Percentiles rank a stretch among this genome's conserved stretches.
phyloP scores from a whole-genome alignment of 2,888 invertebrate genomes.

The Linyphia triangularis region DNA sequence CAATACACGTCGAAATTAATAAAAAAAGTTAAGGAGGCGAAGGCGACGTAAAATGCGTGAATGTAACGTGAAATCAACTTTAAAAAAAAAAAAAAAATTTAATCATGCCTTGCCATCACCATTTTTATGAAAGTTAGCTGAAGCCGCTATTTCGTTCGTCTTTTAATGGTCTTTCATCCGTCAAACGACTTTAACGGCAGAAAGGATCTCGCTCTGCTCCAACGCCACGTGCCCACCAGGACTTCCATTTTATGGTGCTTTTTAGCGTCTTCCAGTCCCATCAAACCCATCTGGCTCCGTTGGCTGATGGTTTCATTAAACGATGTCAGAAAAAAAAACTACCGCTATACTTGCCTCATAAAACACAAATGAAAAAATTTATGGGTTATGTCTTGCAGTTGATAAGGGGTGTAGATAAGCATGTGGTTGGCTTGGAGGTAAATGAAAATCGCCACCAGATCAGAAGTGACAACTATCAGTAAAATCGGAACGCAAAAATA shows the following conservation, averaged over 20 bases:
- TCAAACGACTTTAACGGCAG: constrained; percentile 47
- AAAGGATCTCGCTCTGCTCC: constrained; percentile 34
- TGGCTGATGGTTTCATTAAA: constrained; percentile 66
- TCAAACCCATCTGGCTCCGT: constrained; percentile 62
- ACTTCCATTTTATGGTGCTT: constrained; percentile 50
- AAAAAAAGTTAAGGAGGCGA: no score
- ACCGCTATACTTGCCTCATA: constrained; percentile 51
- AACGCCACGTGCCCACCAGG: constrained; percentile 1
- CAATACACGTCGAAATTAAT: no score
- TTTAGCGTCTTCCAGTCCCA: constrained; percentile 50
- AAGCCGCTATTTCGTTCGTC: constrained; percentile 3
- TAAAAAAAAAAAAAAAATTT: neutral
- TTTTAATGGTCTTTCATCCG: constrained; percentile 68
- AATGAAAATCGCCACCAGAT: neutral
- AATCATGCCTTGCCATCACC: neutral
- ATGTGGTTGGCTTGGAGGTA: neutral
- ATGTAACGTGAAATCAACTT: constrained; percentile 1
- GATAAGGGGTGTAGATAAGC: constrained; percentile 7
- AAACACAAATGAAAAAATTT: constrained; percentile 58
- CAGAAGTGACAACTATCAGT: no score
- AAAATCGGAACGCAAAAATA: neutral
- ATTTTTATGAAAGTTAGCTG: neutral
- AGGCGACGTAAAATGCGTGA: no score
- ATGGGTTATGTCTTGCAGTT: constrained; percentile 15
- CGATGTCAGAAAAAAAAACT: constrained; percentile 43